phyloP scores from a whole-genome alignment of 2,888 invertebrate genomes.

The Ophraella communa region DNA sequence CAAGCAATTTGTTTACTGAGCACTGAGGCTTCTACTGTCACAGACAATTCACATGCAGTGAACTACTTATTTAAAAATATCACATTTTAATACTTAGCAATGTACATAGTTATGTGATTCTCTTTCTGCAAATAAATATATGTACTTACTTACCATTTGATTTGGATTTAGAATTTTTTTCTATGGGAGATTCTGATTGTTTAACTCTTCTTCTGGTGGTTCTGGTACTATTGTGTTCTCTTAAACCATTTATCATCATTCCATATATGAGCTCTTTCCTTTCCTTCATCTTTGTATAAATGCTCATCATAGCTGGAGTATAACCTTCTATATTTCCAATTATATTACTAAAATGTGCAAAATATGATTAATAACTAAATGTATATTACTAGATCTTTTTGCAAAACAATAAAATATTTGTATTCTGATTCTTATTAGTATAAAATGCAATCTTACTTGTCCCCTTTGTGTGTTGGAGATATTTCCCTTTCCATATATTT shows the following conservation, averaged over 20 bases:
- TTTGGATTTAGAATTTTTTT: constrained; percentile 24
- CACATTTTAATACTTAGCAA: too few species aligned
- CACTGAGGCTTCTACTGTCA: too few species aligned
- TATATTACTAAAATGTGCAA: constrained; percentile 34
- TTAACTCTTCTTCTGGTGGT: constrained; percentile 23
- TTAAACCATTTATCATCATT: neutral
- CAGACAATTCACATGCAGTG: too few species aligned
- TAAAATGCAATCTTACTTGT: constrained; percentile 47
- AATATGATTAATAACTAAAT: constrained; percentile 25
- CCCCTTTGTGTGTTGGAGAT: constrained; percentile 48
- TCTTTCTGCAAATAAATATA: neutral
- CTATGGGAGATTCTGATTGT: constrained; percentile 27
- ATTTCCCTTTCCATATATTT: constrained; percentile 66
- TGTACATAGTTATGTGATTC: too few species aligned
- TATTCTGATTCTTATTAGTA: too few species aligned
- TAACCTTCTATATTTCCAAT: constrained; percentile 57
- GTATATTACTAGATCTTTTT: too few species aligned
- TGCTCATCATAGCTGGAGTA: constrained; percentile 66
- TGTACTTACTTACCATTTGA: constrained; percentile 13
- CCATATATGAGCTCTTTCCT: constrained; percentile 57
- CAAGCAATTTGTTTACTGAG: too few species aligned
- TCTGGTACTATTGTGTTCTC: constrained; percentile 10
- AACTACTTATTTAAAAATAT: too few species aligned
- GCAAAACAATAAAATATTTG: too few species aligned
- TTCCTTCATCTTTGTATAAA: constrained; percentile 62